Base-by-base conservation (phyloP, 2,113 vertebrate species). In the Cebus imitator region DNA sequence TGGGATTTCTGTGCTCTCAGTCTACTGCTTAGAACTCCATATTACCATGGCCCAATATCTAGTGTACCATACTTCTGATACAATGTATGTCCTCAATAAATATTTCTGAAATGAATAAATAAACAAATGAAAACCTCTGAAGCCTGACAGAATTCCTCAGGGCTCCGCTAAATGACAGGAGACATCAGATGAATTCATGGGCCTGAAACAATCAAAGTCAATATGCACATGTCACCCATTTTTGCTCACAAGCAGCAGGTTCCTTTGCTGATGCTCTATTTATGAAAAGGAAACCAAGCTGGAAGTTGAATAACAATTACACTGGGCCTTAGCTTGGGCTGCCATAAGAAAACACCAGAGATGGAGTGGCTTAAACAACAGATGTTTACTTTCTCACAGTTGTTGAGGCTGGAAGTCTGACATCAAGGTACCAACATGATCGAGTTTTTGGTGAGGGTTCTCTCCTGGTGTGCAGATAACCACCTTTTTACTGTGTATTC, bases 11-110 rank as follows among this genome's bases (percentile, higher is more conserved):
- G 50, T 73, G 78, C 12, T 84, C 57, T 66, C 35, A 17, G 57
- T 78, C 40, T 95, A 85, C 61, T 85, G n/a, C 12, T 45, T 70
- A 93, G n/a, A 95, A 89, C 48, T 78, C 11, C 23, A 40, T 32
- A 88, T 45, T 87, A 95, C 35, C 6, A 79, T 75, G 45, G 88
- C 10, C n/a, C 50, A 82, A 50, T 79, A 20, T 7, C n/a, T 89
- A 32, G 1, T 66, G 8, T 79, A 91, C 1, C 8, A 6, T 43
- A 43, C 43, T 78, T 96, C 73, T 95, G 61, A 83, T 70, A 14
- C 35, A 94, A 94, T 94, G 48, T 82, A n/a, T 79, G 16, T 79
- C 32, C 6, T 96, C 37, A 88, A 90, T 58, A 87, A 40, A 18
- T 91, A 91, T 91, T 94, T 91, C 13, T 84, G 9, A 76, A 57